These are phyloP conservation scores for Apodemus speciosus DNA, from an alignment of 2,113 vertebrate genomes.

Conservation along the genomic window DNA sequence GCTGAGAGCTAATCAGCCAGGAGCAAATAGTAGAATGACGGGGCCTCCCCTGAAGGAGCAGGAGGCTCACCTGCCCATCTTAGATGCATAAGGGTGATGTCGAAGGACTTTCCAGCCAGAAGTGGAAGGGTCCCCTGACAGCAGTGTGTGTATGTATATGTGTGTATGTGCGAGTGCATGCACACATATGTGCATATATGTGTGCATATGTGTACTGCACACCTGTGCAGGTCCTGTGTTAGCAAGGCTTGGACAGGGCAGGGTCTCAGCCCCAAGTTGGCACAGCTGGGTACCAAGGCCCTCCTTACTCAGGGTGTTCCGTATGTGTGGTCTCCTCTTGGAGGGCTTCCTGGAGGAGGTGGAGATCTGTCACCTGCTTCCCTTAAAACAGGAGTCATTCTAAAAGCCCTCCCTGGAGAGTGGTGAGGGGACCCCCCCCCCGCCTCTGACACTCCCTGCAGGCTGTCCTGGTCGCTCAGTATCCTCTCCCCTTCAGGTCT, in stretches of 20 bases:
- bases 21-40: not conserved
- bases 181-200: too few relatives aligned
- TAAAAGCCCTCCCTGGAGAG: not conserved
- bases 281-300: not conserved
- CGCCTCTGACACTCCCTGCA: not conserved
- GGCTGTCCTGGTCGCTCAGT: not conserved
- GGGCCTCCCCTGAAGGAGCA: not conserved
- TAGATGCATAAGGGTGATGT: fast-evolving
- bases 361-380: not conserved
- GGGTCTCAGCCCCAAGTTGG: not conserved
- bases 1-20: too few relatives aligned
- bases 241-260: not conserved
- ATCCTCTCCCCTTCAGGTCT: slow-evolving; percentile 87
- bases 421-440: fast-evolving
- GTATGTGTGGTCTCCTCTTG: not conserved
- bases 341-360: not conserved
- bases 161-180: not conserved
- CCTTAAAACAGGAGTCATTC: not conserved
- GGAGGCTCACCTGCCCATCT: too few relatives aligned
- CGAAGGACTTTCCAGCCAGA: not conserved
- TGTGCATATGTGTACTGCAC: not conserved
- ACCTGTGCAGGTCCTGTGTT: not conserved
- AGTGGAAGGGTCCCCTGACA: not conserved
- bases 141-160: not conserved
- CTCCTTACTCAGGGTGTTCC: not conserved